A percentile compares a stretch with the other conserved stretches of the same genome.
These are phyloP conservation scores for Thinocorus orbignyianus DNA, from an alignment of 2,113 vertebrate genomes.

Conservation along the genomic window DNA sequence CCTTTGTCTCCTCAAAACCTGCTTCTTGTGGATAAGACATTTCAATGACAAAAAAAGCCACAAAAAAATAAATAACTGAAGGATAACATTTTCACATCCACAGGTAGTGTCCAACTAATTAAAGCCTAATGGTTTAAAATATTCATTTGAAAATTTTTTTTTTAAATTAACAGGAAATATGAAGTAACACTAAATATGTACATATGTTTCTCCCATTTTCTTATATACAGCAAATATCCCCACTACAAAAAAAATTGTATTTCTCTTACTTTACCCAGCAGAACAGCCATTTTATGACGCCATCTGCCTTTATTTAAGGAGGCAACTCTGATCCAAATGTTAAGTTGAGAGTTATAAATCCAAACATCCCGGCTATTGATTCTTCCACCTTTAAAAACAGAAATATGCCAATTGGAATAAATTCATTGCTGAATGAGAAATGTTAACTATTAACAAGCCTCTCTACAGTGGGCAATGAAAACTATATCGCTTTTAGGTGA, in stretches of 20 bases:
- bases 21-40: background rate
- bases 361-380: constrained; percentile 97
- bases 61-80: background rate
- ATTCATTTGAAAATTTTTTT: background rate
- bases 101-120: background rate
- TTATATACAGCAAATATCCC: background rate
- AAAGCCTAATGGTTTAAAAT: background rate
- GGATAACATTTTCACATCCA: constrained; percentile 16
- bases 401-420: background rate
- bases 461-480: background rate
- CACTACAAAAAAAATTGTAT: background rate
- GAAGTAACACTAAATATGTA: background rate
- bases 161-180: background rate
- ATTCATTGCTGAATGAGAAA: background rate
- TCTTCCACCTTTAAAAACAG: constrained; percentile 86
- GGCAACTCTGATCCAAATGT: constrained; percentile 97
- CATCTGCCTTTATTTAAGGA: constrained; percentile 97
- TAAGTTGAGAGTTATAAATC: constrained; percentile 99
- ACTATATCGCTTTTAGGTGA: background rate
- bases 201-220: background rate
- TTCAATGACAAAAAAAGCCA: background rate
- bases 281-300: constrained; percentile 98
- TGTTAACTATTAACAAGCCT: background rate
- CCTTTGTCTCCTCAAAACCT: background rate
- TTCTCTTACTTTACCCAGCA: constrained; percentile 93